Evolutionary conservation across 2,888 invertebrate species (phyloP), one percentile per base, ranked within the genome.

Genomic region (Latrodectus elegans): DNA sequence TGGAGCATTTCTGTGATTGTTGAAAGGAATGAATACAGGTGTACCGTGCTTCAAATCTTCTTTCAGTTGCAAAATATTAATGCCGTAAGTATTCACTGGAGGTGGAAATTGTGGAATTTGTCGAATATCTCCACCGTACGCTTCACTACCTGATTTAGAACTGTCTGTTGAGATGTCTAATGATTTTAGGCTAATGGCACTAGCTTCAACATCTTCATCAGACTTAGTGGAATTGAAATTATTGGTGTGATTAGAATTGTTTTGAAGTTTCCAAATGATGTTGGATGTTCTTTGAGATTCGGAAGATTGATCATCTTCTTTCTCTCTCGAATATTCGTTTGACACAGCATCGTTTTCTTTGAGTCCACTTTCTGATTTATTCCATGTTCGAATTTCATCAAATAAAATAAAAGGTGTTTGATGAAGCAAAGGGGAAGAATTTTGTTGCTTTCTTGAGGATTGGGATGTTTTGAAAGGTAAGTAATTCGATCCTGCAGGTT

Each of bases 31-130:
- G 4, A 86, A 55, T 9, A 86, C 86, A 1, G 86, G 86, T 0
- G 86, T 86, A 6, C 86, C 86, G 38, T 86, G 86, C 22, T 76
- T 86, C 49, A 86, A 55, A 51, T 76, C 81, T 71, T 86, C 80
- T n/a, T 55, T 67, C 52, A 86, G 53, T 14, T 76, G 80, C 9
- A 49, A 49, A 4, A 86, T 38, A 53, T 86, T 75, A 14, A 86
- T 85, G 8, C 12, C n/a, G 8, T 75, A 65, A 4, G 73, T 55
- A 9, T 72, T 77, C 22, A 83, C 49, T 52, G 12, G 49, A 51
- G 38, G 49, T 0, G 77, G 72, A 49, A 51, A 51, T 6, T 6
- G 38, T 38, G 9, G 12, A 64, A 12, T 9, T 8, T 64, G 15
- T 17, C 15, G 10, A 64, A 12, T 8, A 64, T 15, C 6, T 15